Percentiles rank a stretch among this genome's conserved stretches.
phyloP scores from a whole-genome alignment of 2,113 vertebrate genomes.

The Albula glossodonta region DNA sequence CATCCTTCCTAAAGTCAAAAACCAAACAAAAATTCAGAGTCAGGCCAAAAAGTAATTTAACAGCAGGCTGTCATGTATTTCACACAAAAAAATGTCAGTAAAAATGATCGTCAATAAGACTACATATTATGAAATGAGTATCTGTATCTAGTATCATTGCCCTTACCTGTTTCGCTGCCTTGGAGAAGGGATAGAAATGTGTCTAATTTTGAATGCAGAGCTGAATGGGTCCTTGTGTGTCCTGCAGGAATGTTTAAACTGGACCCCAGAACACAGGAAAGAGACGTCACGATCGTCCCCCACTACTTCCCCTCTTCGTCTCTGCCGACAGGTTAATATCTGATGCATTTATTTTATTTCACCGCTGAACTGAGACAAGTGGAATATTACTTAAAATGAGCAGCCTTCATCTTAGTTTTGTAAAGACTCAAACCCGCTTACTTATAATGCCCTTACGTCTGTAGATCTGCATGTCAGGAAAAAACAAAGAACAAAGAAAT shows the following conservation, averaged over 20 bases:
- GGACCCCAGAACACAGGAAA: conserved; percentile 8
- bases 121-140: neutral
- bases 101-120: neutral
- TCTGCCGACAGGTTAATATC: neutral
- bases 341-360: neutral
- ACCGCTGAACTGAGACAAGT: neutral
- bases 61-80: neutral
- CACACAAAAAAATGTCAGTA: neutral
- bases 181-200: neutral
- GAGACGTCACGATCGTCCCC: neutral
- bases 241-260: conserved; percentile 18
- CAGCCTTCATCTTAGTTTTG: neutral
- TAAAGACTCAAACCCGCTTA: too few species aligned
- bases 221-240: conserved; percentile 23
- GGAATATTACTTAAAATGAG: neutral
- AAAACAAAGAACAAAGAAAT: too few species aligned
- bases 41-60: neutral
- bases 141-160: neutral
- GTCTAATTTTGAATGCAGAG: neutral
- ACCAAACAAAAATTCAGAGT: neutral
- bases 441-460: too few species aligned
- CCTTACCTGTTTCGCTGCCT: conserved; percentile 19
- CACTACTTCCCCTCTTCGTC: neutral
- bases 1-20: conserved; percentile 53
- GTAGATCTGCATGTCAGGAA: too few species aligned